Conservation (phyloP, 1,140 invertebrate genomes). For the Pogonus chalceus region DNA sequence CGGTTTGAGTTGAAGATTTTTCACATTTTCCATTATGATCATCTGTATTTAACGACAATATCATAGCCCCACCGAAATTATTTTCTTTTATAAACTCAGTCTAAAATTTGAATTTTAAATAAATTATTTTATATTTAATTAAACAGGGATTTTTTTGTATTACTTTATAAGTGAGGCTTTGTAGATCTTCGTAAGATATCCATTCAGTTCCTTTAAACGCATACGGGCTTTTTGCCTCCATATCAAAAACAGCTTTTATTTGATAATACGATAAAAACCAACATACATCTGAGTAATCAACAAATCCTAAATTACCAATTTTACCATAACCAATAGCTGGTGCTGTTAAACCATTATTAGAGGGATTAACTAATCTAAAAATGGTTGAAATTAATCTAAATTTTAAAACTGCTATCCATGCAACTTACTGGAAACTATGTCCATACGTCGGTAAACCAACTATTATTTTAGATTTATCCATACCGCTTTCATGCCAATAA, state of each 20-base stretch:
- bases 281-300: slow-evolving; percentile 58
- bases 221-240: slow-evolving; percentile 67
- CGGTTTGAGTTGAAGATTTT: slow-evolving; percentile 12
- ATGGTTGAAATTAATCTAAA: no score
- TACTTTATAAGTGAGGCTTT: slow-evolving; percentile 65
- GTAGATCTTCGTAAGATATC: slow-evolving; percentile 77
- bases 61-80: slow-evolving; percentile 61
- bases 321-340: slow-evolving; percentile 57
- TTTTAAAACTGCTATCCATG: no score
- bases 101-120: slow-evolving; percentile 31
- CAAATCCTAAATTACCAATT: slow-evolving; percentile 58
- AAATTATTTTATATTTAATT: slow-evolving; percentile 19
- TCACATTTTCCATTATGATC: slow-evolving; percentile 37
- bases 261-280: slow-evolving; percentile 45
- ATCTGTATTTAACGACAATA: slow-evolving; percentile 65
- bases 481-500: slow-evolving; percentile 70
- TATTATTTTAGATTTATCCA: slow-evolving; percentile 73
- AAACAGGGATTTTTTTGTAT: slow-evolving; percentile 10
- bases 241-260: slow-evolving; percentile 48
- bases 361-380: slow-evolving; percentile 51
- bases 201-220: slow-evolving; percentile 64
- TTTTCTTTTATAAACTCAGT: slow-evolving; percentile 51
- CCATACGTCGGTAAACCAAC: slow-evolving; percentile 87
- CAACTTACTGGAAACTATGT: slow-evolving; percentile 58
- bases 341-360: slow-evolving; percentile 55